phyloP scores from a whole-genome alignment of 1,140 invertebrate genomes.

The Hyphantria cunea region DNA sequence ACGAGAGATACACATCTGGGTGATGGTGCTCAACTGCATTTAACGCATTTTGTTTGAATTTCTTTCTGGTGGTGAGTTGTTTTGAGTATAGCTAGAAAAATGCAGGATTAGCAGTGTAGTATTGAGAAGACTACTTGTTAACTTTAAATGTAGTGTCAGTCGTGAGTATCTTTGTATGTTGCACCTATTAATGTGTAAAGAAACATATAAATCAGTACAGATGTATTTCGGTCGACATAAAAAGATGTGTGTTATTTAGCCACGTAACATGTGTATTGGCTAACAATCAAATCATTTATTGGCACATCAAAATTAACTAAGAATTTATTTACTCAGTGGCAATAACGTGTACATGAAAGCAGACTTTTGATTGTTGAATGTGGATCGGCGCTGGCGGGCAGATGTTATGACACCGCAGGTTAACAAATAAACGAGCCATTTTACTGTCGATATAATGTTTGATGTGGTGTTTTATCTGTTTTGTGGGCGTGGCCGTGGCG shows the following conservation, averaged over 20 bases:
- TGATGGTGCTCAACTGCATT: too few relatives aligned
- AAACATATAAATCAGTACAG: neutral
- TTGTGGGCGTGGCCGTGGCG: conserved; percentile 69
- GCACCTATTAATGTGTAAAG: neutral
- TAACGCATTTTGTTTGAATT: too few relatives aligned
- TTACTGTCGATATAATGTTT: conserved; percentile 59
- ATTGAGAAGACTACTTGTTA: too few relatives aligned
- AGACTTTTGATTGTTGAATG: conserved; percentile 18
- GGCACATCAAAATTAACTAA: conserved; percentile 19
- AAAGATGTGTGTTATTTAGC: conserved; percentile 1
- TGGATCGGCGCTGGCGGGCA: conserved; percentile 26
- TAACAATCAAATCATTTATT: conserved; percentile 30
- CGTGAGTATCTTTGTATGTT: too few relatives aligned
- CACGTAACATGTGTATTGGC: conserved; percentile 23
- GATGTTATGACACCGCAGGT: conserved; percentile 49
- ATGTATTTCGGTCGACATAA: too few relatives aligned
- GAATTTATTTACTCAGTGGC: conserved; percentile 25
- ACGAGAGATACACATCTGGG: too few relatives aligned
- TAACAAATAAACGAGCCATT: conserved; percentile 55
- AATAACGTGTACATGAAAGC: conserved; percentile 20
- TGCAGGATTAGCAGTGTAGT: too few relatives aligned
- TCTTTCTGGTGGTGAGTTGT: too few relatives aligned
- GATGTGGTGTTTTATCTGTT: conserved; percentile 76
- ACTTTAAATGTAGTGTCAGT: too few relatives aligned
- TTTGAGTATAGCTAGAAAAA: too few relatives aligned